Evolutionary conservation across 2,797 vertebrate genomes (phyloP).

Genomic region (Sebastes trivittatus): DNA sequence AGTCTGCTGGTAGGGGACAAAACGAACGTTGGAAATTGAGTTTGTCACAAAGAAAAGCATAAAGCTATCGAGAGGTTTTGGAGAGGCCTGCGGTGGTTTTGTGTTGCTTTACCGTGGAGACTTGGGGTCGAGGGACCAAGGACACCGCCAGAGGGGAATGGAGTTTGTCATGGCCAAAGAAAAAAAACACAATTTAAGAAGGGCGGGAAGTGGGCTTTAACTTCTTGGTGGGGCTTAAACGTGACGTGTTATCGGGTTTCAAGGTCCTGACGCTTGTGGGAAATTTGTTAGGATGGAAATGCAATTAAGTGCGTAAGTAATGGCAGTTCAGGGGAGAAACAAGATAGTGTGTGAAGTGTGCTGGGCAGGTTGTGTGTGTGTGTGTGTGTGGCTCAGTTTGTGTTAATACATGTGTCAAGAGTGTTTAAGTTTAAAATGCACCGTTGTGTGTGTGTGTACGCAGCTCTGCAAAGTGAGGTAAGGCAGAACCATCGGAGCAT

Average conservation of each 20-base stretch:
- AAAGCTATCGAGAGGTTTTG: conserved; percentile 14
- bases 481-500: conserved; percentile 75
- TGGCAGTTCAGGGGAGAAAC: conserved; percentile 66
- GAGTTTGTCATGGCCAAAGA: conserved; percentile 38
- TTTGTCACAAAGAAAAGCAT: conserved; percentile 35
- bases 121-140: conserved; percentile 11
- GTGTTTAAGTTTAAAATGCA: conserved; percentile 53
- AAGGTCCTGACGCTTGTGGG: conserved; percentile 67
- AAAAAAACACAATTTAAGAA: conserved; percentile 46
- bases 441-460: conserved; percentile 27
- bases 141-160: conserved; percentile 39
- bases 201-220: conserved; percentile 34
- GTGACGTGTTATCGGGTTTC: conserved; percentile 66
- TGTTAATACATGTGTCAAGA: conserved; percentile 61
- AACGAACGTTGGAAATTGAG: conserved; percentile 18
- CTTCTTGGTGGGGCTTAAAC: conserved; percentile 57
- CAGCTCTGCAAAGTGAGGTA: conserved; percentile 67
- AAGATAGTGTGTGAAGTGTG: conserved; percentile 79
- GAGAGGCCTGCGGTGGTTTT: conserved; percentile 1
- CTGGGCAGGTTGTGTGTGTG: conserved; percentile 36
- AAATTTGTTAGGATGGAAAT: conserved; percentile 76
- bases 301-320: conserved; percentile 70
- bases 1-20: not conserved
- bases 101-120: conserved; percentile 21
- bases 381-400: conserved; percentile 23